Conservation (phyloP, 2,113 vertebrate species). For the Oncorhynchus kisutch region DNA sequence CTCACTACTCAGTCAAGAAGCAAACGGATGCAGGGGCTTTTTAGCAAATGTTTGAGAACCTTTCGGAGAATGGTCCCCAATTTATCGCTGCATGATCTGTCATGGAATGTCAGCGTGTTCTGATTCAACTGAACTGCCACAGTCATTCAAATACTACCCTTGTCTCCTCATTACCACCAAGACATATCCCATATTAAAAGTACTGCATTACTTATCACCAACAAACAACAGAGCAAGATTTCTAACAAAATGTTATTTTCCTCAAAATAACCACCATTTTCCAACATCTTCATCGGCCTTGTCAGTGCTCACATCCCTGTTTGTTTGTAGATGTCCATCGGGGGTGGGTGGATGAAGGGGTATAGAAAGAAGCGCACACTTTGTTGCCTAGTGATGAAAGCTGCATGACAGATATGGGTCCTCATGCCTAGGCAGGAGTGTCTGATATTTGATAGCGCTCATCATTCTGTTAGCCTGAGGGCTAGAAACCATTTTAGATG, state of each 20-base stretch:
- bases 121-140: too few species aligned
- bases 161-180: too few species aligned
- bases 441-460: conserved; percentile 51
- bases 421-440: conserved; percentile 32
- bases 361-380: conserved; percentile 1
- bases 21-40: neutral
- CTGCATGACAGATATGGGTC: conserved; percentile 39
- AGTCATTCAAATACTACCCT: too few species aligned
- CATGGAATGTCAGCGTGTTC: too few species aligned
- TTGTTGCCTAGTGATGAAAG: conserved; percentile 30
- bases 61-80: too few species aligned
- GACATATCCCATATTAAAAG: too few species aligned
- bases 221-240: neutral
- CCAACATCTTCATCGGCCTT: neutral
- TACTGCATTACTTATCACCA: too few species aligned
- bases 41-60: too few species aligned
- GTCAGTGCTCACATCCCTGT: neutral
- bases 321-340: neutral
- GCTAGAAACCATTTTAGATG: conserved; percentile 52
- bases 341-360: neutral
- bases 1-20: conserved; percentile 1
- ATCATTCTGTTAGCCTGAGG: conserved; percentile 47
- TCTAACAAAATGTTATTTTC: neutral
- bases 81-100: too few species aligned
- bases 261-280: neutral